Conservation (phyloP, 2,888 invertebrate species). For the Pimpla rufipes region DNA sequence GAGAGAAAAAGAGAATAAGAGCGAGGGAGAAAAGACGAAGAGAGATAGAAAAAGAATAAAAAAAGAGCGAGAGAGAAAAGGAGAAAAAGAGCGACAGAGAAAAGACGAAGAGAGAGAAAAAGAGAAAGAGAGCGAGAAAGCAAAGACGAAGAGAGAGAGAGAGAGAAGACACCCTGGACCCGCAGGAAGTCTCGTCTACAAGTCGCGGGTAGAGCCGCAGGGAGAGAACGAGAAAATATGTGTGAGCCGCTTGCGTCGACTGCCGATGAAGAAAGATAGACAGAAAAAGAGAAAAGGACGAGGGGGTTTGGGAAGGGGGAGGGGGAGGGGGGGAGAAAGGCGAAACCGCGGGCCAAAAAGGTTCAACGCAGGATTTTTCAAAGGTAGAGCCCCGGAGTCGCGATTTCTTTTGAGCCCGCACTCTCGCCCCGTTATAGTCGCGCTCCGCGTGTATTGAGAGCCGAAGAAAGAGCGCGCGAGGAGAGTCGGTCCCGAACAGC, state of each 20-base stretch:
- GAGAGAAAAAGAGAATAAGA: slow-evolving; percentile 25
- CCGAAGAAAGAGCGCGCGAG: not conserved
- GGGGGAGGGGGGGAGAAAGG: not conserved
- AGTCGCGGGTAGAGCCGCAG: slow-evolving; percentile 56
- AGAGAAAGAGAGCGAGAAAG: slow-evolving; percentile 25
- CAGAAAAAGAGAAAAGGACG: slow-evolving; percentile 37
- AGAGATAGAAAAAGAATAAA: not conserved
- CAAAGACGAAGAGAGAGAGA: slow-evolving; percentile 2
- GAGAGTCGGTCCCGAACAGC: slow-evolving; percentile 41
- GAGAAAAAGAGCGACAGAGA: slow-evolving; percentile 7
- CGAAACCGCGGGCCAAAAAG: slow-evolving; percentile 43
- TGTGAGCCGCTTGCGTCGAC: slow-evolving; percentile 10
- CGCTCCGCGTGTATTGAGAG: not conserved
- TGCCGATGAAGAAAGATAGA: slow-evolving; percentile 51
- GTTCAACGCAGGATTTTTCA: slow-evolving; percentile 62
- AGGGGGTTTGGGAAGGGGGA: not conserved
- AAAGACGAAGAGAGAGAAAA: slow-evolving; percentile 17
- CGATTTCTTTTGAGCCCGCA: slow-evolving; percentile 64
- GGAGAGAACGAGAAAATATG: slow-evolving; percentile 64
- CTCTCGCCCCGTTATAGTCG: not conserved
- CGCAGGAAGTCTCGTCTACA: slow-evolving; percentile 52
- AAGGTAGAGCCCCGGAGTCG: slow-evolving; percentile 57
- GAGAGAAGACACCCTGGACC: slow-evolving; percentile 20
- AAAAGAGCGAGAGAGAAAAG: not conserved
- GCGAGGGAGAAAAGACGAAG: not conserved